Conservation (phyloP, 2,797 vertebrate species). For the Brachyrhaphis roseni region DNA sequence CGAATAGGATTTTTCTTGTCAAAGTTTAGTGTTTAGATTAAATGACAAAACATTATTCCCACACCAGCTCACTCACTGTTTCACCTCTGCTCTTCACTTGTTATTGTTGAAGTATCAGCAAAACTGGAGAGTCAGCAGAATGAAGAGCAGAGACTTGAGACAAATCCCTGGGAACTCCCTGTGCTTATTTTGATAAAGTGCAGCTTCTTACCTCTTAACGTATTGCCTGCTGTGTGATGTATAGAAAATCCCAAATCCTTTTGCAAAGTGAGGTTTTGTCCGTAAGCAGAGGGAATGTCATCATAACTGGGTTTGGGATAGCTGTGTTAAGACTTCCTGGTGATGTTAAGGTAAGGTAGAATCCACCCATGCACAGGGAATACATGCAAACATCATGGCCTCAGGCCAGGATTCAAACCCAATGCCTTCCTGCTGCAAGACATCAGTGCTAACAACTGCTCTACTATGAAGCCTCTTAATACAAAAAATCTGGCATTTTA, state of each 20-base stretch:
- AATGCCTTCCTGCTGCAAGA: not conserved
- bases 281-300: not conserved
- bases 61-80: not conserved
- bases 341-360: not conserved
- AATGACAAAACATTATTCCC: slow-evolving; percentile 6
- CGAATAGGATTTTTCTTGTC: not conserved
- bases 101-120: not conserved
- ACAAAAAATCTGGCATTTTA: not conserved
- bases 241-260: not conserved
- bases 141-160: not conserved
- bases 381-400: not conserved
- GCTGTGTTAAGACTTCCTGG: not conserved
- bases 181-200: not conserved
- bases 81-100: slow-evolving; percentile 1
- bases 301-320: not conserved
- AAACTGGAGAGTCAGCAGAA: not conserved
- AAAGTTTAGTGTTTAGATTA: slow-evolving; percentile 4
- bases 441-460: not conserved
- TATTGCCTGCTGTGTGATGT: not conserved
- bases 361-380: not conserved
- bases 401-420: not conserved
- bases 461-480: not conserved
- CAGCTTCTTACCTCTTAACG: not conserved
- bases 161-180: not conserved
- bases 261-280: not conserved